Conservation (phyloP, 2,113 vertebrate genomes). For the Paralichthys olivaceus region DNA sequence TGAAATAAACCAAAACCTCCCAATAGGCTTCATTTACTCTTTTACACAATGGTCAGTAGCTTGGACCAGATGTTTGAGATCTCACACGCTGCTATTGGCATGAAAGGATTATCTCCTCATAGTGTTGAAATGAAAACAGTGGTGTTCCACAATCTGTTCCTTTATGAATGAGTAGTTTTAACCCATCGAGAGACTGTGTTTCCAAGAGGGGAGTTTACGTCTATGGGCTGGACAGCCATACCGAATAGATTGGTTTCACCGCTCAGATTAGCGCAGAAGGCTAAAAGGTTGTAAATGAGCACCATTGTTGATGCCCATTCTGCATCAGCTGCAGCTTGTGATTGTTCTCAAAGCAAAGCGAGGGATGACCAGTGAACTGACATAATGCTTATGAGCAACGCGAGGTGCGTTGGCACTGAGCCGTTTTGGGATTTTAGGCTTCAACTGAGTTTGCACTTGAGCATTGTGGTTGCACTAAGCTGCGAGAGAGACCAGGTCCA, state of each 20-base stretch:
- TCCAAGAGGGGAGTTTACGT: constrained; percentile 46
- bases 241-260: constrained; percentile 81
- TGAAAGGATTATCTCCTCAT: constrained; percentile 66
- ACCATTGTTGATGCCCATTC: constrained; percentile 71
- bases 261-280: constrained; percentile 71
- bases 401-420: constrained; percentile 44
- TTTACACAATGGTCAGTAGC: constrained; percentile 46
- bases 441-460: constrained; percentile 29
- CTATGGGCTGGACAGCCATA: constrained; percentile 72
- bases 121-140: constrained; percentile 59
- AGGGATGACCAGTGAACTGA: constrained; percentile 43
- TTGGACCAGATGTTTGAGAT: constrained; percentile 71
- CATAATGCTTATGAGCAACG: constrained; percentile 23
- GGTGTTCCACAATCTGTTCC: constrained; percentile 63
- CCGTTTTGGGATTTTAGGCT: constrained; percentile 15
- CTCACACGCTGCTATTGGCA: constrained; percentile 44
- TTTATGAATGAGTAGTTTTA: constrained; percentile 63
- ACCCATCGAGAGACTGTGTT: constrained; percentile 50
- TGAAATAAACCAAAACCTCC: constrained; percentile 18
- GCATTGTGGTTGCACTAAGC: constrained; percentile 21
- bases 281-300: constrained; percentile 64
- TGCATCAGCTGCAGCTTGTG: constrained; percentile 39
- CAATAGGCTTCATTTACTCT: neutral
- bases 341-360: constrained; percentile 47
- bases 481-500: constrained; percentile 10